A percentile compares a stretch with the other conserved stretches of the same genome.
phyloP scores from a whole-genome alignment of 2,113 vertebrate genomes.

The Oryzias curvinotus region DNA sequence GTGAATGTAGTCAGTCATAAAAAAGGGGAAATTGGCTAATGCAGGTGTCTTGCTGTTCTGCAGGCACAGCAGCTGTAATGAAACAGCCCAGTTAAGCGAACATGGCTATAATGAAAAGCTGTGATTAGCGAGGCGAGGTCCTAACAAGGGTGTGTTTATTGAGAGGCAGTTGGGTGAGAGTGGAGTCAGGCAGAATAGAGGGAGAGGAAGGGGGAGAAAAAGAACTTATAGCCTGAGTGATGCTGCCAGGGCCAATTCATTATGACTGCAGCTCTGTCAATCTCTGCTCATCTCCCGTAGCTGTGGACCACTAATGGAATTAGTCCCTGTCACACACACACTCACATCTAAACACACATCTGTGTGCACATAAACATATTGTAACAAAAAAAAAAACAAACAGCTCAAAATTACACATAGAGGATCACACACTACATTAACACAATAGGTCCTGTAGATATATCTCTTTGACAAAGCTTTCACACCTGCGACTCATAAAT shows the following conservation, averaged over 20 bases:
- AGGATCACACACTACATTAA: slow-evolving; percentile 76
- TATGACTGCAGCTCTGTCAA: slow-evolving; percentile 79
- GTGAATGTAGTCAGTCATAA: slow-evolving; percentile 18
- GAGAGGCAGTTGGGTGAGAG: slow-evolving; percentile 58
- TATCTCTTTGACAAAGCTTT: slow-evolving; percentile 77
- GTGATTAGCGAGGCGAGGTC: slow-evolving; percentile 61
- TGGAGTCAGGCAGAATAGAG: slow-evolving; percentile 16
- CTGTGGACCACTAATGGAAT: slow-evolving; percentile 83
- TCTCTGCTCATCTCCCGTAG: slow-evolving; percentile 79
- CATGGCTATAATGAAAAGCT: slow-evolving; percentile 58
- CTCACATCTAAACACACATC: slow-evolving; percentile 19
- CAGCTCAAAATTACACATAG: slow-evolving; percentile 26
- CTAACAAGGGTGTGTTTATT: slow-evolving; percentile 68
- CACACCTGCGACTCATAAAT: slow-evolving; percentile 75
- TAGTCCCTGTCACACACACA: slow-evolving; percentile 71
- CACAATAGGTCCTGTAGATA: slow-evolving; percentile 79
- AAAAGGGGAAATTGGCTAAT: slow-evolving; percentile 33
- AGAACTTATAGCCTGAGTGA: slow-evolving; percentile 69
- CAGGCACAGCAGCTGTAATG: slow-evolving; percentile 49
- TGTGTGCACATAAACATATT: slow-evolving; percentile 16
- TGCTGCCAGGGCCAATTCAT: slow-evolving; percentile 81
- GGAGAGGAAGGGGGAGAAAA: slow-evolving; percentile 27
- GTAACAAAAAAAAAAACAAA: slow-evolving; percentile 12
- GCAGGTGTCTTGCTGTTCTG: slow-evolving; percentile 32
- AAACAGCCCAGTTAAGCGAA: slow-evolving; percentile 54